Conservation (phyloP, 2,888 invertebrate genomes). For the Carcina quercana region DNA sequence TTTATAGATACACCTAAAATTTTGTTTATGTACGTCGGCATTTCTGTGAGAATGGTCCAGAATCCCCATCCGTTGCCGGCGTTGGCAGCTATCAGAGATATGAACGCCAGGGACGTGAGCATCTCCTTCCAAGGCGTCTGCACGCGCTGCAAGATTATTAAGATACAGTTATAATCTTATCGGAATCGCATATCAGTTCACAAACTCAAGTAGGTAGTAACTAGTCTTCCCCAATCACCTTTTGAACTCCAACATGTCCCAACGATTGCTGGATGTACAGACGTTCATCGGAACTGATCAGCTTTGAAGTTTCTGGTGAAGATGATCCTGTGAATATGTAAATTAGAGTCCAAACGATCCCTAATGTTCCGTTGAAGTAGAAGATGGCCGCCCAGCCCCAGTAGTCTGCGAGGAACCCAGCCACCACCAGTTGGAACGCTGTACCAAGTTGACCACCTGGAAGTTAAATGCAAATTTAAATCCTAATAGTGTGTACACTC, state of each 20-base stretch:
- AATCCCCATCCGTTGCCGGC: conserved; percentile 81
- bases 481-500: too few relatives aligned
- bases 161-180: too few relatives aligned
- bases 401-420: conserved; percentile 79
- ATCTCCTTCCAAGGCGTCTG: conserved; percentile 76
- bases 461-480: too few relatives aligned
- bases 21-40: conserved; percentile 77
- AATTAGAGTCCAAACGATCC: conserved; percentile 73
- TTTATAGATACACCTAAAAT: conserved; percentile 72
- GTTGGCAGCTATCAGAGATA: conserved; percentile 58
- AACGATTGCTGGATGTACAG: conserved; percentile 78
- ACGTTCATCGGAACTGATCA: conserved; percentile 78
- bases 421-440: conserved; percentile 80
- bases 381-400: conserved; percentile 87
- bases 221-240: too few relatives aligned
- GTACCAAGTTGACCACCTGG: conserved; percentile 86
- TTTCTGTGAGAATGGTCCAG: conserved; percentile 79
- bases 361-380: conserved; percentile 80
- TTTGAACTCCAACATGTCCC: conserved; percentile 48
- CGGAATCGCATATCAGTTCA: too few relatives aligned
- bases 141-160: conserved; percentile 29
- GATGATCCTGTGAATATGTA: conserved; percentile 79
- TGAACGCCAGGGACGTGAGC: conserved; percentile 57
- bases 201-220: too few relatives aligned
- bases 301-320: conserved; percentile 75